These are phyloP conservation scores for Egretta garzetta DNA, from an alignment of 2,113 vertebrate species.

Conservation along the genomic window DNA sequence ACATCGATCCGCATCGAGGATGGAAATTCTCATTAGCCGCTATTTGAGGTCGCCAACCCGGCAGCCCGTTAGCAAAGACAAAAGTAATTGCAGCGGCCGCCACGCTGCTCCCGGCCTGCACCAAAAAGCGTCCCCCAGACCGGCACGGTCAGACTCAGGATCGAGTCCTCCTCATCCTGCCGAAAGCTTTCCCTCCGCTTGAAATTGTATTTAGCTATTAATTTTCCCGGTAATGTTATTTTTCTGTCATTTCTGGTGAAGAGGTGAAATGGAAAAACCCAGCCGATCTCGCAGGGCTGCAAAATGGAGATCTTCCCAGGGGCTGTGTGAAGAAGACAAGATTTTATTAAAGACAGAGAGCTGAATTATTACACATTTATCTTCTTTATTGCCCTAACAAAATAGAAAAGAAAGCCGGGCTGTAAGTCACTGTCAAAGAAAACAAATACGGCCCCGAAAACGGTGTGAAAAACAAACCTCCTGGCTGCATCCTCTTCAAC, in stretches of 20 bases:
- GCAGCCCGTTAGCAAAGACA: background rate
- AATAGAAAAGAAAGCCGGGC: slow-evolving; percentile 40
- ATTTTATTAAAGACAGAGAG: slow-evolving; percentile 69
- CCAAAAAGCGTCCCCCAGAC: background rate
- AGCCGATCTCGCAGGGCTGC: slow-evolving; percentile 6
- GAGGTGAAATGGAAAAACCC: slow-evolving; percentile 54
- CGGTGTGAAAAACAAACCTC: slow-evolving; percentile 45
- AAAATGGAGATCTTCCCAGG: slow-evolving; percentile 52
- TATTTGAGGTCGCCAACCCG: background rate
- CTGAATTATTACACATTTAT: slow-evolving; percentile 73
- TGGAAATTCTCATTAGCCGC: background rate
- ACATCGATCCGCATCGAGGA: rapidly evolving
- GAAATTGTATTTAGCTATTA: slow-evolving; percentile 39
- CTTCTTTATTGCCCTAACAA: slow-evolving; percentile 70
- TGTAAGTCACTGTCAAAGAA: slow-evolving; percentile 65
- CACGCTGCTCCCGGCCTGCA: background rate
- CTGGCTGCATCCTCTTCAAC: background rate
- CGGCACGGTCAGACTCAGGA: rapidly evolving
- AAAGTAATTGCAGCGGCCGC: background rate
- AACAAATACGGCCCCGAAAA: slow-evolving; percentile 44
- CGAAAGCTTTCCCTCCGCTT: background rate
- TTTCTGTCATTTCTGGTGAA: slow-evolving; percentile 16
- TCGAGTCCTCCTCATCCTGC: background rate
- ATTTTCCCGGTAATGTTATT: background rate
- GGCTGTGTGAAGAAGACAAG: slow-evolving; percentile 54